Evolutionary conservation across 1,140 invertebrate genomes (phyloP), one percentile per base, ranked within the genome.

Genomic region (Bathynomus jamesi): DNA sequence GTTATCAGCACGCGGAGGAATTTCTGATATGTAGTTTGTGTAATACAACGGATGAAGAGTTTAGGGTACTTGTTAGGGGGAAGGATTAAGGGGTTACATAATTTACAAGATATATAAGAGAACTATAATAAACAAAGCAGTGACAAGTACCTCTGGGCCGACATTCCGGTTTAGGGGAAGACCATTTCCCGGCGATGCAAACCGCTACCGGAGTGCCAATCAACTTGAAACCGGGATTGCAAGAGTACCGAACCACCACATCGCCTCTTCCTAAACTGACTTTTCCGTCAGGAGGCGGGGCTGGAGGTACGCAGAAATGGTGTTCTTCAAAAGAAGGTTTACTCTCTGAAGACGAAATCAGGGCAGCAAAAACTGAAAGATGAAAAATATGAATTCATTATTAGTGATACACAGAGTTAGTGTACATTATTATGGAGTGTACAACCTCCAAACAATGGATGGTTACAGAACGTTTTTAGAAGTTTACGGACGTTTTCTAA

Each of bases 141-240:
- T 8, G 32, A 40, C 40, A 21, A 53, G 1, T 53, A 53, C 40
- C 21, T 53, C 40, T 53, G 2, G 13, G 11, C 5, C 40, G 3
- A 24, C 72, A 74, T 28, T 65, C n/a, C 2, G 72, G 72, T 11
- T 30, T 29, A 8, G 67, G 61, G 10, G 75, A 68, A 10, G 75
- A 74, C 75, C 75, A 76, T 31, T 61, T 70, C 1, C 75, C 69
- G 17, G 30, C 65, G 17, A 76, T 28, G 29, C 75, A 76, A 24
- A 76, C 72, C 4, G 75, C 72, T 21, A 76, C 60, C 31, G 53
- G 10, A 31, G 71, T 71, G 4, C 75, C 75, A 1, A 68, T 46
- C 7, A 76, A 62, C 25, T 70, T 68, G 66, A 71, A 69, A n/a
- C 69, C 75, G 5, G 63, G 46, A 21, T 71, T 28, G 53, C 75